These are phyloP conservation scores for Epirrhoe tristata DNA, from an alignment of 2,888 invertebrate genomes.

Conservation along the genomic window DNA sequence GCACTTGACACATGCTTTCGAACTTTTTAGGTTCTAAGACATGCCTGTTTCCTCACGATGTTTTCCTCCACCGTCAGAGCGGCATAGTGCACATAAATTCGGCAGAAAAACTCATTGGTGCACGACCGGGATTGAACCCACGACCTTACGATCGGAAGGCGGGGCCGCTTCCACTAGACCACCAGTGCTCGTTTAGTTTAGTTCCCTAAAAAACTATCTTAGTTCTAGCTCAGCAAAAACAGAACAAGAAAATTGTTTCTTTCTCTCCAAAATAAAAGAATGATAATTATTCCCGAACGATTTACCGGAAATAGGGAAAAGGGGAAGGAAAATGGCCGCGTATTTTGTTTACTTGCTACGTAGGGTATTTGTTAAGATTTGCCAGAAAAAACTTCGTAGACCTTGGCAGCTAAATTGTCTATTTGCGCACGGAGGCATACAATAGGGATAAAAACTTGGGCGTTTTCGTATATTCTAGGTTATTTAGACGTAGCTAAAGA, in stretches of 20 bases:
- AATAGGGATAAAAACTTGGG: background rate
- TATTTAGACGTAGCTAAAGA: no score
- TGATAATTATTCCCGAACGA: slow-evolving; percentile 63
- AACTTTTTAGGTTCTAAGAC: no score
- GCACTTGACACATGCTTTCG: no score
- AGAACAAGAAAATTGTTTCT: slow-evolving; percentile 39
- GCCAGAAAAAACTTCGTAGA: slow-evolving; percentile 13
- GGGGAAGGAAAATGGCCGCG: slow-evolving; percentile 39
- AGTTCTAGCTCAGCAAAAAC: slow-evolving; percentile 3
- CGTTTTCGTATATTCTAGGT: no score
- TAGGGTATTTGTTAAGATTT: slow-evolving; percentile 28
- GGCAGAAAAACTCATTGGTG: no score
- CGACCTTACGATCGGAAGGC: no score
- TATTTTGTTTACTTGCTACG: slow-evolving; percentile 40
- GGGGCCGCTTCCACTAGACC: no score
- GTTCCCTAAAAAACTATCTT: background rate
- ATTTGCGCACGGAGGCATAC: background rate
- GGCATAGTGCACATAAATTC: no score
- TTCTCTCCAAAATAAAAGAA: slow-evolving; percentile 45
- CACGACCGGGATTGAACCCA: no score
- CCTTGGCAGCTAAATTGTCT: slow-evolving; percentile 23
- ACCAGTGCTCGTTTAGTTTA: no score
- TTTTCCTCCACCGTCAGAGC: no score
- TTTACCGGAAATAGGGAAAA: slow-evolving; percentile 58
- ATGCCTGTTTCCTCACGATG: no score